phyloP scores from a whole-genome alignment of 1,140 invertebrate species.

The Eriosoma lanigerum region DNA sequence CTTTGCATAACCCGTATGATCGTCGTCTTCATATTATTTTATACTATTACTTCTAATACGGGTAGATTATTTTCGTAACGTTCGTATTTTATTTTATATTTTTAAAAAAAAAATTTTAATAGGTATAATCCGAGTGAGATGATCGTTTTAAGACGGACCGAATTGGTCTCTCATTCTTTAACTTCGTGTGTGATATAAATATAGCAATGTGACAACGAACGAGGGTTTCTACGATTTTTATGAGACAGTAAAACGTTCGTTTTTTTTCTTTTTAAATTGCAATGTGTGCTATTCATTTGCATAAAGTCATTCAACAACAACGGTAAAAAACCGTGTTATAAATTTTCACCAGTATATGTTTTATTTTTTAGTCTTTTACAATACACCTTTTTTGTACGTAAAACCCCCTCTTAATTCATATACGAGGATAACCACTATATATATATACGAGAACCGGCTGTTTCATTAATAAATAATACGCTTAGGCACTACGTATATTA shows the following conservation, averaged over 20 bases:
- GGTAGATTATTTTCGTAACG: background rate
- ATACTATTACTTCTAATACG: background rate
- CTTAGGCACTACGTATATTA: background rate
- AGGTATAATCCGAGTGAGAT: background rate
- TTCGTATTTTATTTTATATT: background rate
- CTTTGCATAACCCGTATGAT: constrained; percentile 21
- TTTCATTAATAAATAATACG: constrained; percentile 31
- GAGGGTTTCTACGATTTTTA: background rate
- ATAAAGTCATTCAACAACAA: constrained; percentile 18
- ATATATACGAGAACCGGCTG: background rate
- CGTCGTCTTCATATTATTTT: background rate
- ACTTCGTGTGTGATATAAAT: background rate
- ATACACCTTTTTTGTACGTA: background rate
- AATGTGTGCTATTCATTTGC: background rate
- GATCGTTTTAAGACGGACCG: background rate
- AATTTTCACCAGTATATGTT: background rate
- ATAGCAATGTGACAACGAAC: background rate
- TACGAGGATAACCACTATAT: background rate
- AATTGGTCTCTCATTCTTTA: background rate
- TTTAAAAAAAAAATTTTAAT: background rate
- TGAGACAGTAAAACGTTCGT: background rate
- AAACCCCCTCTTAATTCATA: background rate
- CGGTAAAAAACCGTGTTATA: background rate
- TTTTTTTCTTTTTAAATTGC: background rate
- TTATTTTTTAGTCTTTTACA: background rate